A percentile compares a stretch with the other conserved stretches of the same genome.
phyloP scores from a whole-genome alignment of 2,888 invertebrate species.

The Hydrotaea cyrtoneurina region DNA sequence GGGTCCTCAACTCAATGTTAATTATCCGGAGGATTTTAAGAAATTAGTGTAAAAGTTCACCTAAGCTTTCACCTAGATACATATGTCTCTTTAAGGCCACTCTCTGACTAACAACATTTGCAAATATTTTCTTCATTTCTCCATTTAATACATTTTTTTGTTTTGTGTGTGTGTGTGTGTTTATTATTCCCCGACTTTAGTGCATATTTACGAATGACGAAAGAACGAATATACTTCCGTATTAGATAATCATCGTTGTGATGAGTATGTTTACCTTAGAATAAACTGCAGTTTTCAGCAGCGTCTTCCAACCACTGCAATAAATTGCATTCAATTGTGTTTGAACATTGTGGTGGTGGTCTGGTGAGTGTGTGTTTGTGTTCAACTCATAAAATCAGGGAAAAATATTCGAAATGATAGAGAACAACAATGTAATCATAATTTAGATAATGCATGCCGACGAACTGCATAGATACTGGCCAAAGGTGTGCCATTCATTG shows the following conservation, averaged over 20 bases:
- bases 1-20: too few species aligned
- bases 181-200: not conserved
- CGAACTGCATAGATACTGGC: too few species aligned
- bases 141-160: not conserved
- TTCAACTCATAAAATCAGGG: not conserved
- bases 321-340: slow-evolving; percentile 42
- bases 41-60: too few species aligned
- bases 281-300: not conserved
- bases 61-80: too few species aligned
- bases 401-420: not conserved
- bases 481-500: too few species aligned
- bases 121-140: not conserved
- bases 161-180: too few species aligned
- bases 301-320: not conserved
- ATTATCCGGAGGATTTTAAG: too few species aligned
- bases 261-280: slow-evolving; percentile 23
- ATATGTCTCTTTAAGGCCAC: too few species aligned
- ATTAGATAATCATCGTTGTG: slow-evolving; percentile 4
- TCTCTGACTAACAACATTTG: too few species aligned
- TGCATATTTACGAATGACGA: not conserved
- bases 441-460: slow-evolving; percentile 24
- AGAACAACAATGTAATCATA: not conserved
- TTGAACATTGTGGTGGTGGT: slow-evolving; percentile 8
- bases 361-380: not conserved
- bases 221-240: not conserved